Evolutionary conservation across 2,888 invertebrate species (phyloP), one percentile per base, ranked within the genome.

Genomic region (Drosophila falleni): DNA sequence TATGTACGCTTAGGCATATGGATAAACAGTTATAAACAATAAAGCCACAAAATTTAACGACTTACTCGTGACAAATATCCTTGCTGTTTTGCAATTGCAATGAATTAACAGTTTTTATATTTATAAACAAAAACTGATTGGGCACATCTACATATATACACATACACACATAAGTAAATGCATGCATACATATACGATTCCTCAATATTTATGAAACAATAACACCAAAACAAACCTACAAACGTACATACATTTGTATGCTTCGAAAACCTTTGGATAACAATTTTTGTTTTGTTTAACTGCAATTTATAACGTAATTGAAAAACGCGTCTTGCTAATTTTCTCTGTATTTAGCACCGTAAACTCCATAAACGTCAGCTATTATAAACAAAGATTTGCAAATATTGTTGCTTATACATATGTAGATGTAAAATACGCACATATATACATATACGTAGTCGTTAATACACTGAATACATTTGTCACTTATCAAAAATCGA

Each of bases 361-460:
- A 58, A 77, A 84, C 79, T 86, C 81, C 82, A 80, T 79, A 81
- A 83, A 75, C 78, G 75, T 71, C 67, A 82, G 67, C 83, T 80
- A 77, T 74, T 80, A 87, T 81, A 84, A 87, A 87, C 83, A 83
- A 83, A 83, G 80, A 81, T 87, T 79, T 69, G 80, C 79, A 77
- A 79, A 74, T 85, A 78, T 83, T 74, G 72, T 80, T 78, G 70
- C 80, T 78, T 80, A 74, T 79, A 74, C 75, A 80, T 87, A 77
- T 77, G 69, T 65, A 75, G 81, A 55, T 53, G 69, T 69, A 47
- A 55, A 61, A 53, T 71, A 58, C 42, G 29, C 53, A 62, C 75
- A 53, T 53, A 71, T n/a, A 60, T 58, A 65, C 41, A 58, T 59
- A 46, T 49, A 46, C 31, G 49, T 62, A 67, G 19, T 74, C 63